These are phyloP conservation scores for Rutpela maculata DNA, from an alignment of 2,888 invertebrate genomes.

Conservation along the genomic window DNA sequence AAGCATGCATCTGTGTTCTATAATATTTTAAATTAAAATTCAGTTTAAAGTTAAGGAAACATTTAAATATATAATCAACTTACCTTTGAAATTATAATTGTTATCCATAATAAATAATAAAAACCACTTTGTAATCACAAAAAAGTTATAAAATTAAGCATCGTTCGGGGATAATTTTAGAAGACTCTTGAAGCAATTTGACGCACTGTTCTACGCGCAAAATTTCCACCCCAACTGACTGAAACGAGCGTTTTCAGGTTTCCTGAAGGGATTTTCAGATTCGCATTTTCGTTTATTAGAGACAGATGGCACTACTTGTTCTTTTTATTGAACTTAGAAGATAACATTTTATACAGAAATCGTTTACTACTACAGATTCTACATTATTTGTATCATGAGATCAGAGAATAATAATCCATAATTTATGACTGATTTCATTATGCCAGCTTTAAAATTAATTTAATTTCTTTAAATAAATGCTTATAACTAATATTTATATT, in stretches of 20 bases:
- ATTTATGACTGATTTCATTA: not conserved
- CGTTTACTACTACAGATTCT: not conserved
- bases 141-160: constrained; percentile 46
- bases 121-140: constrained; percentile 42
- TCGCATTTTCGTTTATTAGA: not conserved
- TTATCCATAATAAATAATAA: constrained; percentile 29
- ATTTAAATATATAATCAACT: not conserved
- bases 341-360: not conserved
- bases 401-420: not conserved
- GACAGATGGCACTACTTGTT: constrained; percentile 22
- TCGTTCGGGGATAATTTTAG: constrained; percentile 45
- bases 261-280: constrained; percentile 47
- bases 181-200: constrained; percentile 42
- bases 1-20: not conserved
- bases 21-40: not conserved
- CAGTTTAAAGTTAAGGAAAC: not conserved
- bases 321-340: not conserved
- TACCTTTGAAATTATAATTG: constrained; percentile 25
- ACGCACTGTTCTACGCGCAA: constrained; percentile 55
- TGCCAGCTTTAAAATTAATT: no score
- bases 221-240: constrained; percentile 55
- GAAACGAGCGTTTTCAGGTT: constrained; percentile 51
- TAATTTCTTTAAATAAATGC: no score
- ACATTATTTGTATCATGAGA: not conserved
- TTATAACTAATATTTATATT: no score